Conservation (phyloP, 2,888 invertebrate species). For the Helleia helle region DNA sequence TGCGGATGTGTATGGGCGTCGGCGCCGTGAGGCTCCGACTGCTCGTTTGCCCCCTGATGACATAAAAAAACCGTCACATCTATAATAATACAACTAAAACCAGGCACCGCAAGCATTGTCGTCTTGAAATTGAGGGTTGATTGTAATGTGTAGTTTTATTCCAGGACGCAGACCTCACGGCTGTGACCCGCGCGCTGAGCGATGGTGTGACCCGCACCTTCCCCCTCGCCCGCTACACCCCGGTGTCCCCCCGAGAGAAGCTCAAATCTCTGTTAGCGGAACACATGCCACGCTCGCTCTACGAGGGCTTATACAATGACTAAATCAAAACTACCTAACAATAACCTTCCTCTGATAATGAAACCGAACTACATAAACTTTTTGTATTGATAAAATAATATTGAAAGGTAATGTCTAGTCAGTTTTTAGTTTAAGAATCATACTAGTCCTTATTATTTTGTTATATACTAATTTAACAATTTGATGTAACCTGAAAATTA, state of each 20-base stretch:
- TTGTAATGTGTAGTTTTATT: conserved; percentile 23
- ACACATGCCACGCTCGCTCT: conserved; percentile 85
- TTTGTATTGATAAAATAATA: too few species aligned
- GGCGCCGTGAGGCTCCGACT: too few species aligned
- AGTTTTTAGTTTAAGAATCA: not conserved
- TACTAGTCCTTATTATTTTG: too few species aligned
- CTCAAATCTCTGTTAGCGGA: conserved; percentile 86
- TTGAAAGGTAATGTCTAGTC: not conserved
- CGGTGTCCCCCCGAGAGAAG: conserved; percentile 85
- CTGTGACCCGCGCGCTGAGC: conserved; percentile 82
- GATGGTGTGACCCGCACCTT: conserved; percentile 87
- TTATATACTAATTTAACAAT: too few species aligned
- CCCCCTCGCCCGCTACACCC: conserved; percentile 88
- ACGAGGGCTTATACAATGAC: conserved; percentile 81
- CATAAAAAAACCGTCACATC: too few species aligned
- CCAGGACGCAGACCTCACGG: conserved; percentile 84
- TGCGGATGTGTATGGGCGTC: too few species aligned
- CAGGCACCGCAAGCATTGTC: not conserved
- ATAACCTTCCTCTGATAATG: too few species aligned
- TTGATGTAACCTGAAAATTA: too few species aligned
- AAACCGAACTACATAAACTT: too few species aligned
- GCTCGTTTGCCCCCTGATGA: too few species aligned
- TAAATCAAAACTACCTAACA: conserved; percentile 28
- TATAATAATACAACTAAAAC: too few species aligned
- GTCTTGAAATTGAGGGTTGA: not conserved